Evolutionary conservation across 2,888 invertebrate species (phyloP).

Genomic region (Euzetes globulus): DNA sequence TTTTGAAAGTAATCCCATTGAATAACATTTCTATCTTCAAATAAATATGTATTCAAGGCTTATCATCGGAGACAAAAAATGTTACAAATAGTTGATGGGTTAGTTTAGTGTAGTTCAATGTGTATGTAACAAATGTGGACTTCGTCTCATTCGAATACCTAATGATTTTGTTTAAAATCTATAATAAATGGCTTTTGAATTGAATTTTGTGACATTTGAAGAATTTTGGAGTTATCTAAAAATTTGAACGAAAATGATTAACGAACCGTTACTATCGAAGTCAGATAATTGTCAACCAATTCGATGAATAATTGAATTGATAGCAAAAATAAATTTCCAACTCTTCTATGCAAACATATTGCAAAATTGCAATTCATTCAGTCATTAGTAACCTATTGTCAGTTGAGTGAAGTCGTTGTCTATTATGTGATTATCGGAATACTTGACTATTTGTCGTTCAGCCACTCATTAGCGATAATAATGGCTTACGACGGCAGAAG

Average conservation of each 20-base stretch:
- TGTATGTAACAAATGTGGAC: too few relatives aligned
- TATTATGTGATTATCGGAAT: not conserved
- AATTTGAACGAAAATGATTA: not conserved
- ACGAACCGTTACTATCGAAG: not conserved
- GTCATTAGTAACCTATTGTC: not conserved
- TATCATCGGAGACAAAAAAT: too few relatives aligned
- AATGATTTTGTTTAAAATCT: too few relatives aligned
- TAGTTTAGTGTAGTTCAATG: too few relatives aligned
- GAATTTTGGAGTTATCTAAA: too few relatives aligned
- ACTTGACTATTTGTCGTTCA: not conserved
- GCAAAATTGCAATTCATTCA: not conserved
- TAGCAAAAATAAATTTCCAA: not conserved
- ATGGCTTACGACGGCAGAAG: conserved; percentile 12
- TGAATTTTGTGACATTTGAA: too few relatives aligned
- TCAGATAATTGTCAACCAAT: conserved; percentile 18
- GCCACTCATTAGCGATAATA: not conserved
- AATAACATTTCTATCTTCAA: too few relatives aligned
- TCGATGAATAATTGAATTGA: not conserved
- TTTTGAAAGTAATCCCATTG: too few relatives aligned
- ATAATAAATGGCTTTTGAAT: too few relatives aligned
- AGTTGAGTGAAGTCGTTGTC: not conserved
- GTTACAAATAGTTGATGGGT: too few relatives aligned
- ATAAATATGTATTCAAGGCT: too few relatives aligned
- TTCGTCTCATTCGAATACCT: too few relatives aligned
- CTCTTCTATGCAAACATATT: not conserved